A percentile compares a stretch with the other conserved stretches of the same genome.
phyloP scores from a whole-genome alignment of 2,113 vertebrate genomes.

The Diadophis punctatus region DNA sequence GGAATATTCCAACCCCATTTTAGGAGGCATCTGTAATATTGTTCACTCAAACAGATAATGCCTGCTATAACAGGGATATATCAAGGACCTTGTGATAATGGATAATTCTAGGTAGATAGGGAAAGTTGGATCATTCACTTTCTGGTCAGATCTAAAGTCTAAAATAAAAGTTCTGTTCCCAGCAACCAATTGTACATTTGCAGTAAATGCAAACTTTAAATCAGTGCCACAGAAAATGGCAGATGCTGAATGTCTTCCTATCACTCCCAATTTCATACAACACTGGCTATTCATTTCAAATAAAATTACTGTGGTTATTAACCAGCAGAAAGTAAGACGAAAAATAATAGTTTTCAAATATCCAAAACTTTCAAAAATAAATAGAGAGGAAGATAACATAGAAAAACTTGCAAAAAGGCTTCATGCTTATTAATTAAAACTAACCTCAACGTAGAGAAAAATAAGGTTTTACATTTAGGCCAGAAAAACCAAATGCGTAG shows the following conservation, averaged over 20 bases:
- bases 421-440: background rate
- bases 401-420: background rate
- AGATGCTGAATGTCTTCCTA: background rate
- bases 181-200: background rate
- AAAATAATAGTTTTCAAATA: too few relatives aligned
- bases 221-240: background rate
- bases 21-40: background rate
- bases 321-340: too few relatives aligned
- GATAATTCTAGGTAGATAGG: background rate
- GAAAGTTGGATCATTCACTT: background rate
- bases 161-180: background rate
- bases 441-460: background rate
- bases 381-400: background rate
- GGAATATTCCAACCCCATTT: background rate
- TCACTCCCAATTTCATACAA: background rate
- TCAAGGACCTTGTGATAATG: background rate
- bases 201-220: background rate
- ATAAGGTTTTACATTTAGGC: background rate
- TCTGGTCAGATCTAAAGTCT: background rate
- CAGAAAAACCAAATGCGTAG: background rate
- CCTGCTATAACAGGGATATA: background rate
- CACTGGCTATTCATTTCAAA: background rate
- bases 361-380: background rate
- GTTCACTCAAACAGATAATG: background rate
- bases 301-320: background rate